Evolutionary conservation across 2,113 vertebrate genomes (phyloP).

Genomic region (Labeo rohita): DNA sequence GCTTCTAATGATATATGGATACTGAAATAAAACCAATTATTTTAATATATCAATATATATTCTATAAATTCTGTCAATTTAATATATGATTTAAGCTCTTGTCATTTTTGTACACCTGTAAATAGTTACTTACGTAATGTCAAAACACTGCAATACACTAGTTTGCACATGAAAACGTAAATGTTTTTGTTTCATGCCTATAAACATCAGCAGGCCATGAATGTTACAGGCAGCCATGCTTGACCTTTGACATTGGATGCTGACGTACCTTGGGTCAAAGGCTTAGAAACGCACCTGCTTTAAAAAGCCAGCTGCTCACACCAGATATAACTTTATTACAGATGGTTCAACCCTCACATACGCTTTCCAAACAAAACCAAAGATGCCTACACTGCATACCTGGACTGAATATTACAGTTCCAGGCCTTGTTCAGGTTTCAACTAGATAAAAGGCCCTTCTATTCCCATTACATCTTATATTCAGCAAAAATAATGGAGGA

Average conservation of each 20-base stretch:
- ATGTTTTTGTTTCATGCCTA: background rate
- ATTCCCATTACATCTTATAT: slow-evolving; percentile 18
- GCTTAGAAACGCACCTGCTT: slow-evolving; percentile 17
- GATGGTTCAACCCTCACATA: background rate
- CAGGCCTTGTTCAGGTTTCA: background rate
- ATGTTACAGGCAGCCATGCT: background rate
- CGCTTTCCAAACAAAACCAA: background rate
- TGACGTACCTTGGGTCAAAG: slow-evolving; percentile 1
- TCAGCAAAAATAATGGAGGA: background rate
- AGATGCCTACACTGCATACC: background rate
- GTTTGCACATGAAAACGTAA: slow-evolving; percentile 7
- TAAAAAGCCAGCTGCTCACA: background rate
- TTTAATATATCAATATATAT: background rate
- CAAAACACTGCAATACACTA: background rate
- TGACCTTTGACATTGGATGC: slow-evolving; percentile 18
- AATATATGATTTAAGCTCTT: background rate
- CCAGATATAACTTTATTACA: slow-evolving; percentile 28
- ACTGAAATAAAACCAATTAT: background rate
- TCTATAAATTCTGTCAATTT: background rate
- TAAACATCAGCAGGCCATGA: background rate
- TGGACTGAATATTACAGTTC: background rate
- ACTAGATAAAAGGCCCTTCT: slow-evolving; percentile 25
- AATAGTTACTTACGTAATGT: background rate
- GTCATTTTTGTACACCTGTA: background rate
- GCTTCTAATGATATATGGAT: no score